A percentile compares a stretch with the other conserved stretches of the same genome.
Conservation (phyloP, 2,797 vertebrate genomes). For the Ptychobarbus kaznakovi region DNA sequence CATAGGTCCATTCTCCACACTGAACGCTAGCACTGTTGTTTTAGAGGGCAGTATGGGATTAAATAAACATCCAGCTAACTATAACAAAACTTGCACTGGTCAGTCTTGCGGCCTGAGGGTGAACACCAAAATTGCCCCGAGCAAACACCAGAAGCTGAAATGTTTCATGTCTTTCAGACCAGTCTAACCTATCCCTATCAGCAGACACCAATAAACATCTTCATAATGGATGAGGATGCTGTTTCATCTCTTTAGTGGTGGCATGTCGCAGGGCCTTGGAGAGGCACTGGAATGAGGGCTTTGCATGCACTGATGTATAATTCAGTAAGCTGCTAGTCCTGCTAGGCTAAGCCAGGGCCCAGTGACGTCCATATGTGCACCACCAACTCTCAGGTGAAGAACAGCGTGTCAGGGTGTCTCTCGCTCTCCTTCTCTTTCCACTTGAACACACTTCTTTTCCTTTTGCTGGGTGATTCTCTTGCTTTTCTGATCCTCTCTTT, state of each 20-base stretch:
- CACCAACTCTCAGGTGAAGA: conserved; percentile 41
- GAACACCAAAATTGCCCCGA: conserved; percentile 48
- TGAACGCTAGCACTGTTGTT: not conserved
- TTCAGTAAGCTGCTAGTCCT: conserved; percentile 70
- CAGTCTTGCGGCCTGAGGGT: conserved; percentile 33
- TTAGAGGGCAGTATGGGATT: conserved; percentile 1
- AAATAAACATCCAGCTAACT: conserved; percentile 14
- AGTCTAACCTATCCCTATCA: conserved; percentile 50
- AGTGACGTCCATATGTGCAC: conserved; percentile 45
- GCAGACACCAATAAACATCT: conserved; percentile 61
- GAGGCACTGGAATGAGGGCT: conserved; percentile 64
- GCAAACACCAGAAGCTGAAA: conserved; percentile 46
- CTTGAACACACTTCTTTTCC: conserved; percentile 26
- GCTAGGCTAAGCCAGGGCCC: conserved; percentile 57
- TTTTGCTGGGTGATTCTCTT: conserved; percentile 36
- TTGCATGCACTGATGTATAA: conserved; percentile 73
- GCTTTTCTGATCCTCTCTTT: conserved; percentile 18
- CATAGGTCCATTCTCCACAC: conserved; percentile 1
- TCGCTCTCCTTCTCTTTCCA: conserved; percentile 18
- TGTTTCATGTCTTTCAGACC: conserved; percentile 21
- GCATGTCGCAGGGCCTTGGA: conserved; percentile 62
- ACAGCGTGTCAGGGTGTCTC: conserved; percentile 16
- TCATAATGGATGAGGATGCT: conserved; percentile 75
- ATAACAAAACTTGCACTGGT: conserved; percentile 32
- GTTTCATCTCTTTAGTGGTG: conserved; percentile 57